Conservation (phyloP, 2,888 invertebrate genomes). For the Phalera bucephala region DNA sequence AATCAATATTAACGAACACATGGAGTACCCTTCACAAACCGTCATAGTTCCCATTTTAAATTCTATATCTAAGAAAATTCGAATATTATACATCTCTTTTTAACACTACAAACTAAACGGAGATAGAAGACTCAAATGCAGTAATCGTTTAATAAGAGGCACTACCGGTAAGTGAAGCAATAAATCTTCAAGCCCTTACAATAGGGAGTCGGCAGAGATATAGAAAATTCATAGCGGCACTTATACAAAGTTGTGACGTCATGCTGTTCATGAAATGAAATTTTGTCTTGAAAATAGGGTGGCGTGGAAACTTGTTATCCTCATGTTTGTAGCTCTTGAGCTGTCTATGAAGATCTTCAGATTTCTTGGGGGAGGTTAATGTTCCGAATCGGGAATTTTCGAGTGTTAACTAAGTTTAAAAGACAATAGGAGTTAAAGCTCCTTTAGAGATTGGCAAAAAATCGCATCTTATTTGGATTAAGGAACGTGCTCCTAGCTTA, state of each 20-base stretch:
- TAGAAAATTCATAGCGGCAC: constrained; percentile 37
- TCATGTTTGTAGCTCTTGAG: too few species aligned
- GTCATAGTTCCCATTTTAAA: constrained; percentile 44
- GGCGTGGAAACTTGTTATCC: too few species aligned
- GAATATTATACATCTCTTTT: constrained; percentile 18
- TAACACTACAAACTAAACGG: constrained; percentile 22
- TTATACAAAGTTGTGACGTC: constrained; percentile 40
- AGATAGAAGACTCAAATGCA: constrained; percentile 9
- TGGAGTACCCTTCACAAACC: too few species aligned
- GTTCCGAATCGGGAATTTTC: too few species aligned
- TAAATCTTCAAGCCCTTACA: constrained; percentile 58
- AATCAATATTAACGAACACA: too few species aligned
- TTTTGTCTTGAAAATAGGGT: constrained; percentile 13
- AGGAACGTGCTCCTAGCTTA: too few species aligned
- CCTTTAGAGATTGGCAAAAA: too few species aligned
- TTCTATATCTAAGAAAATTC: constrained; percentile 43
- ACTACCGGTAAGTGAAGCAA: constrained; percentile 41
- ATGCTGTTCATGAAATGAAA: constrained; percentile 44
- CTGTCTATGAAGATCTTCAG: too few species aligned
- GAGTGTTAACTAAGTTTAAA: too few species aligned
- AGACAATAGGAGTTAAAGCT: too few species aligned
- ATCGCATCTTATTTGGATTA: too few species aligned
- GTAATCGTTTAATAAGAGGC: constrained; percentile 28
- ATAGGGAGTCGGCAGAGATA: constrained; percentile 31
- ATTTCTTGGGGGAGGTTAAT: too few species aligned